phyloP scores from a whole-genome alignment of 2,888 invertebrate genomes.

The Rhagophthalmus giganteus region DNA sequence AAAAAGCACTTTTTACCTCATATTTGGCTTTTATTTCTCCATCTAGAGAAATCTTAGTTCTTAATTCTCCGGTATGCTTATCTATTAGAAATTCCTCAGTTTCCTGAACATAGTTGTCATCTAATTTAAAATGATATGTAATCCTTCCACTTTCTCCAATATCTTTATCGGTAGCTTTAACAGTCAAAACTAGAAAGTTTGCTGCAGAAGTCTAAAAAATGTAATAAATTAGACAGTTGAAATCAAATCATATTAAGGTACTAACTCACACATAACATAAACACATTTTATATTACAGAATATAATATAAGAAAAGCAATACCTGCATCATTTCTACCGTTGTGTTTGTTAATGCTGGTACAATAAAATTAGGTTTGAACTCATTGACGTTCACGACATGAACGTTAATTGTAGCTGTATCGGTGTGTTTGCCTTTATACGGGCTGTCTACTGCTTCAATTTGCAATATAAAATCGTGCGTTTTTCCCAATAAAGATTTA shows the following conservation, averaged over 20 bases:
- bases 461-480: constrained; percentile 57
- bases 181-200: constrained; percentile 77
- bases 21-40: constrained; percentile 71
- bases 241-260: too few species aligned
- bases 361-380: constrained; percentile 77
- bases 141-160: constrained; percentile 81
- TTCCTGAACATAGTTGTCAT: constrained; percentile 68
- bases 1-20: constrained; percentile 58
- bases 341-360: constrained; percentile 74
- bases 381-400: constrained; percentile 79
- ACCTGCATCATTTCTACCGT: constrained; percentile 69
- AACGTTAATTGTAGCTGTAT: constrained; percentile 73
- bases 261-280: too few species aligned
- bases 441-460: constrained; percentile 75
- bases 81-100: constrained; percentile 83
- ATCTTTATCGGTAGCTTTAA: constrained; percentile 81
- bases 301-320: background rate
- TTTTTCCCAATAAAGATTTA: constrained; percentile 68
- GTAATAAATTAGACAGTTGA: constrained; percentile 2
- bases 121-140: constrained; percentile 80
- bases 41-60: constrained; percentile 78
- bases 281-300: too few species aligned
- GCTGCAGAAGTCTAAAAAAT: constrained; percentile 69
- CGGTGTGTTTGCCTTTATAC: constrained; percentile 67
- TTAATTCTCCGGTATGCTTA: constrained; percentile 75